A percentile compares a stretch with the other conserved stretches of the same genome.
These are phyloP conservation scores for Gambelia wislizenii DNA, from an alignment of 2,797 vertebrate species.

Conservation along the genomic window DNA sequence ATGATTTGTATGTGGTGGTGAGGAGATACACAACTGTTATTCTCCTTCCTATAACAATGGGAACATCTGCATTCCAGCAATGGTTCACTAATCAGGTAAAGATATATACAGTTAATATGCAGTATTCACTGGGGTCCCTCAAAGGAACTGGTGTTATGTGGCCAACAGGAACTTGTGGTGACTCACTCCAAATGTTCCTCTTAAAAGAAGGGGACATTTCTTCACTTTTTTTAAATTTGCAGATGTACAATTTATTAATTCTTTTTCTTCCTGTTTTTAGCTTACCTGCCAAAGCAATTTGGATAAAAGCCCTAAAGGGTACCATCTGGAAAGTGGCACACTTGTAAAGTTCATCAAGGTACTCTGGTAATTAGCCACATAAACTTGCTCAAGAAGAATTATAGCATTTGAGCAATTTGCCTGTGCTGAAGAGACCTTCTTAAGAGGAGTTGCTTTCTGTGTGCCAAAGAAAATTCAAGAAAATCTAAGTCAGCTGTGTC, in stretches of 20 bases:
- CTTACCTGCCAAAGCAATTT: background rate
- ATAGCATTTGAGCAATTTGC: too few relatives aligned
- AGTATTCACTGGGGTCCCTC: background rate
- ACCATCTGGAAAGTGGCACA: background rate
- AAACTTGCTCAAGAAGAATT: too few relatives aligned
- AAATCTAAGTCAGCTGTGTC: background rate
- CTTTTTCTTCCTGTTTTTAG: background rate
- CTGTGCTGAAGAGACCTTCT: background rate
- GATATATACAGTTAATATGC: background rate
- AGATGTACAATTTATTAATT: too few relatives aligned
- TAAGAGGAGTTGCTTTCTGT: background rate
- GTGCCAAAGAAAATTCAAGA: background rate
- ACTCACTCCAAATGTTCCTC: background rate
- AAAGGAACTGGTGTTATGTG: background rate
- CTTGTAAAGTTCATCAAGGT: too few relatives aligned
- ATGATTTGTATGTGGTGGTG: background rate
- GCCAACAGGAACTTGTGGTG: background rate
- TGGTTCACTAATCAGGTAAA: background rate
- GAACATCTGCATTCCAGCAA: background rate
- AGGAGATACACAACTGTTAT: background rate
- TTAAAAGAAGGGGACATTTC: background rate
- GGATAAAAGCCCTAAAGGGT: background rate
- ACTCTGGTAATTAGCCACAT: too few relatives aligned
- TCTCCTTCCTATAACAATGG: background rate
- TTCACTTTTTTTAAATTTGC: too few relatives aligned